phyloP scores from a whole-genome alignment of 2,113 vertebrate species.

The Pterocles gutturalis region DNA sequence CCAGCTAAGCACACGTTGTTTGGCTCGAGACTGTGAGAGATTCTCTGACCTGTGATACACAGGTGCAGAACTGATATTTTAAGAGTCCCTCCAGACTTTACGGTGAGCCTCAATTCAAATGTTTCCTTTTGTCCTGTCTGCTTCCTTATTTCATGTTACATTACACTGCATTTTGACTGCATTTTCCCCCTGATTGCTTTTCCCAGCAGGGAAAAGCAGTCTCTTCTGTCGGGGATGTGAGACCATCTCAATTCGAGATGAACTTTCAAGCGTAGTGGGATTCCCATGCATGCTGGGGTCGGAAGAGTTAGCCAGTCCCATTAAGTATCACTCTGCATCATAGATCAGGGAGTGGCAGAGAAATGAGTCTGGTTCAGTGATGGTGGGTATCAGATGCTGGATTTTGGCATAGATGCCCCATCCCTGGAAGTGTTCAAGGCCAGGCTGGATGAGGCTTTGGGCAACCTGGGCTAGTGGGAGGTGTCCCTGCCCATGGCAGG shows the following conservation, averaged over 20 bases:
- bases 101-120: neutral
- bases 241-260: neutral
- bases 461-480: no score
- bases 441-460: no score
- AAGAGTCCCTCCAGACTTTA: conserved; percentile 6
- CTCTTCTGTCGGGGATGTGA: neutral
- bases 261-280: neutral
- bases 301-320: neutral
- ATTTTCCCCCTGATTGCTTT: neutral
- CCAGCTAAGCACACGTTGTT: conserved; percentile 8
- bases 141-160: conserved; percentile 23
- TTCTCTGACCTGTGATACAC: conserved; percentile 39
- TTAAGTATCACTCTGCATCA: neutral
- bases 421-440: no score
- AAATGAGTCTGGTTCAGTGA: neutral
- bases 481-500: no score
- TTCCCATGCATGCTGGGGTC: neutral
- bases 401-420: neutral
- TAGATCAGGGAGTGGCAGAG: neutral
- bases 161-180: neutral
- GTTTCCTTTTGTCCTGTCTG: conserved; percentile 52
- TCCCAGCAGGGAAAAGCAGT: neutral
- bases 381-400: neutral
- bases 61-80: conserved; percentile 42
- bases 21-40: conserved; percentile 43